Evolutionary conservation across 2,113 vertebrate species (phyloP).

Genomic region (Miniopterus natalensis): DNA sequence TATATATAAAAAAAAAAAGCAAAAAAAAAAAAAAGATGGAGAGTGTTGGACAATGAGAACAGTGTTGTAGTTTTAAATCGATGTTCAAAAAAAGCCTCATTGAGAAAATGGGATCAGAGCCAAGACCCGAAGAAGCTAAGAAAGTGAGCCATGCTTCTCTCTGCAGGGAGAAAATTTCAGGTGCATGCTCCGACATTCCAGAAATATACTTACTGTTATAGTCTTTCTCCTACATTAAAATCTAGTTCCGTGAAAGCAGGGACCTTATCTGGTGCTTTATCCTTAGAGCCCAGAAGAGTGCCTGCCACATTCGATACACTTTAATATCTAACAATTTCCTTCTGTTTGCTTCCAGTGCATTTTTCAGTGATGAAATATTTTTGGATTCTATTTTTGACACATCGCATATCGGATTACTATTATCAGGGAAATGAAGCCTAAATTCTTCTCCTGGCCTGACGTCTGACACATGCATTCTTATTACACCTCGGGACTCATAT

Average conservation of each 20-base stretch:
- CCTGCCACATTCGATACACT: not conserved
- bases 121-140: not conserved
- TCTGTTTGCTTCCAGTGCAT: not conserved
- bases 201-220: not conserved
- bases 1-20: not conserved
- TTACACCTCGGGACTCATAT: not conserved
- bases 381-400: not conserved
- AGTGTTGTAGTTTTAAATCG: not conserved
- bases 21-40: not conserved
- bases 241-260: not conserved
- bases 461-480: not conserved
- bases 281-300: not conserved
- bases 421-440: not conserved
- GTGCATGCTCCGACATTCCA: not conserved
- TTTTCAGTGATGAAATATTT: slow-evolving; percentile 11
- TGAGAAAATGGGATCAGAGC: not conserved
- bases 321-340: not conserved
- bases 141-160: not conserved
- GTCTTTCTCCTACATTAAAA: not conserved
- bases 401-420: not conserved
- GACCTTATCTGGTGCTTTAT: not conserved
- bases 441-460: not conserved
- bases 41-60: not conserved
- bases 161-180: not conserved
- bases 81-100: not conserved